phyloP scores from a whole-genome alignment of 2,888 invertebrate species.

The Cerastis rubricosa region DNA sequence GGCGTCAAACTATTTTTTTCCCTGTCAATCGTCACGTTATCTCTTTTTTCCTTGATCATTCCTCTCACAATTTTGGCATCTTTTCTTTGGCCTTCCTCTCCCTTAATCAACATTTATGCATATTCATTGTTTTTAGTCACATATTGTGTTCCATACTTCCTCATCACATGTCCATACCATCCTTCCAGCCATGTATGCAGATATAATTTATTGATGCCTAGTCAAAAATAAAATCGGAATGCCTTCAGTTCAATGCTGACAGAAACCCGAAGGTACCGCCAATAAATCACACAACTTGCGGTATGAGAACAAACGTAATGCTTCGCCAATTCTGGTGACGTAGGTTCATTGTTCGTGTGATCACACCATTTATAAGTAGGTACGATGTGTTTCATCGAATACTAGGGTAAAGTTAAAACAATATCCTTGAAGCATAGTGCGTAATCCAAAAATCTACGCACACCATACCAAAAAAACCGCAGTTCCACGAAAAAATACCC shows the following conservation, averaged over 20 bases:
- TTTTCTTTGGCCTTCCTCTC: too few species aligned
- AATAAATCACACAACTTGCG: constrained; percentile 32
- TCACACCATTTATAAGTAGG: constrained; percentile 23
- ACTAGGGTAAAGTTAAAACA: not conserved
- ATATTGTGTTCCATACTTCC: too few species aligned
- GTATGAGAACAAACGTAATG: constrained; percentile 1
- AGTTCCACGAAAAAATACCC: too few species aligned
- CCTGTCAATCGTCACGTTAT: too few species aligned
- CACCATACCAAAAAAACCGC: not conserved
- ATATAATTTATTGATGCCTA: not conserved
- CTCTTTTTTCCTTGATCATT: too few species aligned
- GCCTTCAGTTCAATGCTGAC: not conserved
- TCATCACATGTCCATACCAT: too few species aligned
- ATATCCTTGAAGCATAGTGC: not conserved
- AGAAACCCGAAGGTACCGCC: not conserved
- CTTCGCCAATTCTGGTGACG: constrained; percentile 28
- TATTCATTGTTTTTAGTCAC: too few species aligned
- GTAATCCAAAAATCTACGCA: too few species aligned
- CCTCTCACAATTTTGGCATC: too few species aligned
- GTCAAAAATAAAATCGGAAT: not conserved
- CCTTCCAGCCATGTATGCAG: not conserved
- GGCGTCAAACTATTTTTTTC: too few species aligned
- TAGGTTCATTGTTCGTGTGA: constrained; percentile 41
- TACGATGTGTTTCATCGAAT: not conserved
- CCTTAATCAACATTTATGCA: too few species aligned